Percentiles rank a stretch among this genome's conserved stretches.
Conservation (phyloP, 2,797 vertebrate genomes). For the Setipinna tenuifilis region DNA sequence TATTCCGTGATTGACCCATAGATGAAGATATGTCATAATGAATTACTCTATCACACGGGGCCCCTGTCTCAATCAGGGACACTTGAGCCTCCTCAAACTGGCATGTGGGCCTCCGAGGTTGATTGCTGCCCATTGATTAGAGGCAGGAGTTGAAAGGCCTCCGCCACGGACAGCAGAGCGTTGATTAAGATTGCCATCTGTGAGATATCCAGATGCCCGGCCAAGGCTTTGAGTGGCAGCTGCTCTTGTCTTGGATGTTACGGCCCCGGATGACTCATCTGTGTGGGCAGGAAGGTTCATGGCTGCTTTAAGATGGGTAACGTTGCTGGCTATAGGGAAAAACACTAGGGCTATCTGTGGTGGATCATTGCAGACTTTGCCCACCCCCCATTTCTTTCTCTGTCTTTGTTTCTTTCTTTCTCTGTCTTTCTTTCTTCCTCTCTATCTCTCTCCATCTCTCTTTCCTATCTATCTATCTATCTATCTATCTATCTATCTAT, state of each 20-base stretch:
- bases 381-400: no score
- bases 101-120: constrained; percentile 3
- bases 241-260: background rate
- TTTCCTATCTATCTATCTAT: background rate
- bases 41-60: constrained; percentile 13
- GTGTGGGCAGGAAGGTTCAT: background rate
- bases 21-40: constrained; percentile 40
- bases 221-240: background rate
- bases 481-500: background rate
- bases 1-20: constrained; percentile 33
- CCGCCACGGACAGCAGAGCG: background rate
- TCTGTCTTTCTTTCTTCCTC: no score
- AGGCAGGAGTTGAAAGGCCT: constrained; percentile 26
- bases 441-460: no score
- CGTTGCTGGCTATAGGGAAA: no score
- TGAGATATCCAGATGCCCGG: background rate
- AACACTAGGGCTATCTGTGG: no score
- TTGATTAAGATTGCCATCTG: constrained; percentile 25
- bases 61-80: constrained; percentile 33
- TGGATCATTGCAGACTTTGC: no score
- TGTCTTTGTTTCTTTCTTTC: no score
- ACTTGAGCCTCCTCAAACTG: constrained; percentile 13
- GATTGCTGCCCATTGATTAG: constrained; percentile 27
- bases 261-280: background rate
- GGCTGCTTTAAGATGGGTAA: no score